Evolutionary conservation across 2,888 invertebrate genomes (phyloP), one percentile per base, ranked within the genome.

Genomic region (Scaptomyza tumidula): DNA sequence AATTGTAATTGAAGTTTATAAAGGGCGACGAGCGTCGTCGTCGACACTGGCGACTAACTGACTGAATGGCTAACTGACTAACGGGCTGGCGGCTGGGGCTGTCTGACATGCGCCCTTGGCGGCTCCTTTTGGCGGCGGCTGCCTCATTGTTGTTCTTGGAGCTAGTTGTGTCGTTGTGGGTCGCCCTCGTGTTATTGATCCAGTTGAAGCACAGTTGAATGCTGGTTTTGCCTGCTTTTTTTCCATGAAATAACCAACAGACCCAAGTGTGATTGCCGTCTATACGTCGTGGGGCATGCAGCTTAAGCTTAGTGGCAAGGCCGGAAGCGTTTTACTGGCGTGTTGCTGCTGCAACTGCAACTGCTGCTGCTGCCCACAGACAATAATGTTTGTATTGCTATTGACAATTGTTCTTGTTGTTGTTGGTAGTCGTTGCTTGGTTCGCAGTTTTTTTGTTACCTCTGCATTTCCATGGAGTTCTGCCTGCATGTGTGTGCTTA

Each of bases 1-100:
- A 74, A 67, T 60, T 60, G 74, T 80, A 79, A 83, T 81, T 83
- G 77, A 75, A 81, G 79, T 72, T 75, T 79, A 67, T 62, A 59
- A 60, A 65, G 69, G 71, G 70, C 72, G 75, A 78, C 75, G 56
- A 29, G 19, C 41, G 53, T 58, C 68, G 53, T 58, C 68, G 68
- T 58, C 68, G 69, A 29, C 37, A 50, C 63, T 71, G 68, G 68
- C 68, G 69, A 58, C 78, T 35, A 31, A 53, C 71, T 43, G 73
- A 67, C 76, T 58, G 52, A 54, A 13, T 44, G 62, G 54, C 27
- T 44, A 53, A 67, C 39, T 13, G 44, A 44, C 31, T n/a, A 45
- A 61, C 49, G 35, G 27, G 13, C 39, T 39, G 50, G 35, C 44
- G 50, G 35, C 44, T 46, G 35, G 39, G 50, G 35, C 44, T 46